A percentile compares a stretch with the other conserved stretches of the same genome.
Evolutionary conservation across 2,113 vertebrate genomes (phyloP).

Genomic region (Candoia aspera): DNA sequence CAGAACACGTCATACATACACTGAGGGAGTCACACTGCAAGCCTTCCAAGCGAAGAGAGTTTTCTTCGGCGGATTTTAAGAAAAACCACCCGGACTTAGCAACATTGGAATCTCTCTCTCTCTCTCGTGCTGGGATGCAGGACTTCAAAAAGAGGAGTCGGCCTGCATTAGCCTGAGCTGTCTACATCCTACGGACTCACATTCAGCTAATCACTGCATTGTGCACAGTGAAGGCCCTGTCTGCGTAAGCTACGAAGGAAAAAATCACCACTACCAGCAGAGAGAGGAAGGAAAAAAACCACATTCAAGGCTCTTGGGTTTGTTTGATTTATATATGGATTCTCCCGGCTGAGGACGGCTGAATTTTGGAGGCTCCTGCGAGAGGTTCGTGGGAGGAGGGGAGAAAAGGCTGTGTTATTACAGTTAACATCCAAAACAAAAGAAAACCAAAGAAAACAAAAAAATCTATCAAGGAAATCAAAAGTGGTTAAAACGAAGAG

Average conservation of each 20-base stretch:
- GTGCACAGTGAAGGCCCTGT: slow-evolving; percentile 87
- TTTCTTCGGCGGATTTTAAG: slow-evolving; percentile 52
- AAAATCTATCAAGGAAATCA: background rate
- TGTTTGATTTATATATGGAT: slow-evolving; percentile 27
- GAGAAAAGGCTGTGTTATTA: slow-evolving; percentile 70
- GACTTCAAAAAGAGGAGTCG: slow-evolving; percentile 63
- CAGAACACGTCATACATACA: slow-evolving; percentile 47
- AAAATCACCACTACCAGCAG: background rate
- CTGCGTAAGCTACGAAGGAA: slow-evolving; percentile 75
- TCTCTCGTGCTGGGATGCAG: slow-evolving; percentile 12
- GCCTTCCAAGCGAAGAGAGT: slow-evolving; percentile 35
- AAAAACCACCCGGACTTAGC: background rate
- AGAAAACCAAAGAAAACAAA: background rate
- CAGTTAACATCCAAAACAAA: slow-evolving; percentile 46
- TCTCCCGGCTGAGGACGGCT: slow-evolving; percentile 31
- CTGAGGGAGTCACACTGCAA: slow-evolving; percentile 28
- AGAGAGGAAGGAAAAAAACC: slow-evolving; percentile 14
- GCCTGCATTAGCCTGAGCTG: slow-evolving; percentile 61
- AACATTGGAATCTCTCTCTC: background rate
- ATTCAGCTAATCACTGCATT: slow-evolving; percentile 88
- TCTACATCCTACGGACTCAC: slow-evolving; percentile 82
- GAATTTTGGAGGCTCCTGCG: slow-evolving; percentile 39
- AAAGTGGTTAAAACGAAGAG: background rate
- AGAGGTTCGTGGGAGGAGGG: slow-evolving; percentile 53
- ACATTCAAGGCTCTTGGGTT: background rate